Percentiles rank a stretch among this genome's conserved stretches.
Evolutionary conservation across 1,140 invertebrate genomes (phyloP).

Genomic region (Monochamus saltuarius): DNA sequence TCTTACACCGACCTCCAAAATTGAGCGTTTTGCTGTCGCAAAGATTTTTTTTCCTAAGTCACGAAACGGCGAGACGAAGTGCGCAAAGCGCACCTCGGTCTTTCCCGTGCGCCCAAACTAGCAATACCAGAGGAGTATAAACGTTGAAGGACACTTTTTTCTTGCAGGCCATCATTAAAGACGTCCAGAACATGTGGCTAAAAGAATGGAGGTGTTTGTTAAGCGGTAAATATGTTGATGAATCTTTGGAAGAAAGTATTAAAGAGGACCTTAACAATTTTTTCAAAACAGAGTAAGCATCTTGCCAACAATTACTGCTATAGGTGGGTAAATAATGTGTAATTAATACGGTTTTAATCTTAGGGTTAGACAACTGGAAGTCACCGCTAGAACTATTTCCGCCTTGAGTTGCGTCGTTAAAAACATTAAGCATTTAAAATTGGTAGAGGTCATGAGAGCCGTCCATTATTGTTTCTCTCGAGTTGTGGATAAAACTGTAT

Average conservation of each 20-base stretch:
- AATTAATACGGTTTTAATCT: constrained; percentile 12
- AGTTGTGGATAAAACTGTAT: constrained; percentile 21
- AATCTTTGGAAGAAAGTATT: constrained; percentile 25
- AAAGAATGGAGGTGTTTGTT: constrained; percentile 43
- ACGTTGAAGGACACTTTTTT: constrained; percentile 12
- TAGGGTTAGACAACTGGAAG: constrained; percentile 6
- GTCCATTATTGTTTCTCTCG: constrained; percentile 33
- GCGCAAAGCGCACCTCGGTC: too few species aligned
- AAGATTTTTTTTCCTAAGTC: too few species aligned
- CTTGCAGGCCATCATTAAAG: constrained; percentile 37
- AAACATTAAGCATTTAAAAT: constrained; percentile 23
- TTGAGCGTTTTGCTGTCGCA: too few species aligned
- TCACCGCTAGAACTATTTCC: constrained; percentile 18
- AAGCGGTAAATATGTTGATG: constrained; percentile 40
- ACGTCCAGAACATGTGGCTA: constrained; percentile 42
- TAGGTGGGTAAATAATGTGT: not conserved
- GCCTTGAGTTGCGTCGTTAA: constrained; percentile 30
- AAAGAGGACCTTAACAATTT: constrained; percentile 23
- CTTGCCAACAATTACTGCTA: too few species aligned
- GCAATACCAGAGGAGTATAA: not conserved
- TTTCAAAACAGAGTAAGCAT: constrained; percentile 32
- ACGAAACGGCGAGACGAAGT: too few species aligned
- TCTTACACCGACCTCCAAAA: too few species aligned
- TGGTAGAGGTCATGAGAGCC: constrained; percentile 28
- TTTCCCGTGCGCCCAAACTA: too few species aligned